phyloP scores from a whole-genome alignment of 2,113 vertebrate species.

The Phocoena phocoena region DNA sequence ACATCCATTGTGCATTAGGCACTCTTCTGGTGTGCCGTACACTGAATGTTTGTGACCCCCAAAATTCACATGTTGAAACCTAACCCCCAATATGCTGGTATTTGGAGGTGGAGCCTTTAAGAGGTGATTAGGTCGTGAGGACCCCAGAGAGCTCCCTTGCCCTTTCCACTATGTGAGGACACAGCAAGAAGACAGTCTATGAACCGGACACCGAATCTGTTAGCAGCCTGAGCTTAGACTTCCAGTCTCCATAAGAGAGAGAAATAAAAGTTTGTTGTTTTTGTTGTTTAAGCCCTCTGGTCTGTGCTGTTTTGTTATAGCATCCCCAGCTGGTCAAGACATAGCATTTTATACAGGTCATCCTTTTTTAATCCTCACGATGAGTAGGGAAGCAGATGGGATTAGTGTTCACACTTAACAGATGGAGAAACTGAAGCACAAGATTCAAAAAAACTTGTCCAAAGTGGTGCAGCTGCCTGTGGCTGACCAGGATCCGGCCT shows the following conservation, averaged over 20 bases:
- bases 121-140: neutral
- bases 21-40: neutral
- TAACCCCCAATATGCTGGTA: neutral
- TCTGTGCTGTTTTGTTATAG: neutral
- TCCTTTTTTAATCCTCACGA: neutral
- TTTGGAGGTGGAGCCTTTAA: neutral
- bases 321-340: fast-evolving
- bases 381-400: neutral
- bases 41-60: neutral
- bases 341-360: neutral
- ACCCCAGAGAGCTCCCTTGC: neutral
- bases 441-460: neutral
- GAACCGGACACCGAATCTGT: neutral
- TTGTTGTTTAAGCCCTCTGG: neutral
- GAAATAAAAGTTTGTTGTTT: neutral
- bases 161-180: neutral
- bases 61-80: neutral
- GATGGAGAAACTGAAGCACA: neutral
- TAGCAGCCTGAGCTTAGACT: neutral
- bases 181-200: neutral
- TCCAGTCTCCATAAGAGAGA: neutral
- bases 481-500: neutral
- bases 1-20: fast-evolving
- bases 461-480: fast-evolving
- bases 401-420: neutral